These are phyloP conservation scores for Clarias gariepinus DNA, from an alignment of 2,113 vertebrate genomes.

Conservation along the genomic window DNA sequence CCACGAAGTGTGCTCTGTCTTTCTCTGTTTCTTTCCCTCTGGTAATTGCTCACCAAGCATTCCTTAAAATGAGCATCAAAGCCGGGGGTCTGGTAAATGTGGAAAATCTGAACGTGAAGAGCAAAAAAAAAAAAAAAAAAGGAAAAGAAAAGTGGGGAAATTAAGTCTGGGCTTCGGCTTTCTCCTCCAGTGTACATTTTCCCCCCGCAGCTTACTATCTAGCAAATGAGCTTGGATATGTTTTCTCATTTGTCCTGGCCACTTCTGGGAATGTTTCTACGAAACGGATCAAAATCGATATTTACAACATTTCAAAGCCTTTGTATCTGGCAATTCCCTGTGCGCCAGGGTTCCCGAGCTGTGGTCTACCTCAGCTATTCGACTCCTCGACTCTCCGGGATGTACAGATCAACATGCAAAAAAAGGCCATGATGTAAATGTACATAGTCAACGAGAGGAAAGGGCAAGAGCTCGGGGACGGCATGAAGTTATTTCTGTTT, in stretches of 20 bases:
- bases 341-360: background rate
- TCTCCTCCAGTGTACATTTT: slow-evolving; percentile 49
- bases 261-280: slow-evolving; percentile 12
- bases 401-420: background rate
- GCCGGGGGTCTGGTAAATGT: slow-evolving; percentile 70
- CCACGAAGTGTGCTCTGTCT: slow-evolving; percentile 55
- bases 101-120: slow-evolving; percentile 74
- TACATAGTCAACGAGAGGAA: background rate
- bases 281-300: background rate
- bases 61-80: slow-evolving; percentile 72
- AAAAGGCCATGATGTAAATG: background rate
- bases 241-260: slow-evolving; percentile 10
- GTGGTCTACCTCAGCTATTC: slow-evolving; percentile 17
- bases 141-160: slow-evolving; percentile 54
- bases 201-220: slow-evolving; percentile 53
- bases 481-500: slow-evolving; percentile 38
- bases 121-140: slow-evolving; percentile 43
- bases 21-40: slow-evolving; percentile 49
- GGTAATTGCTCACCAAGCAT: slow-evolving; percentile 70
- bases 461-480: background rate
- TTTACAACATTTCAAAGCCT: background rate
- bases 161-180: slow-evolving; percentile 56
- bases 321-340: background rate
- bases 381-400: background rate
- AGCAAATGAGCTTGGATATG: slow-evolving; percentile 50